Base-by-base conservation (phyloP, 1,140 invertebrate species). In the Phenacoccus solenopsis region DNA sequence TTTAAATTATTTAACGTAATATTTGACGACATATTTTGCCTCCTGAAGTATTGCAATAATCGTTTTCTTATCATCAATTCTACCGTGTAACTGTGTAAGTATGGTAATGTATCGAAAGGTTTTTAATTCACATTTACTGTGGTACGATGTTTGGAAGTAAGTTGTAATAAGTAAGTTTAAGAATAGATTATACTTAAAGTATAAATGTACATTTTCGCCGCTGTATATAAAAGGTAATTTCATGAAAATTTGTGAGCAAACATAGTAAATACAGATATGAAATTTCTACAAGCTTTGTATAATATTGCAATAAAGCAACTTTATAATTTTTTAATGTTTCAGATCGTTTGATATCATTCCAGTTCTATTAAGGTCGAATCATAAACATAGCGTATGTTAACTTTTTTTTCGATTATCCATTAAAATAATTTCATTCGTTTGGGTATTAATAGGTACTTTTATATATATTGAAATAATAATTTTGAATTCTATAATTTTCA, bases 281-380 rank as follows among this genome's bases (percentile, higher is more conserved):
- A 49, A 49, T n/a, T n/a, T n/a, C n/a, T n/a, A n/a, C n/a, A 49
- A 49, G 20, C 13, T 10, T 49, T 2, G 38, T 49, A n/a, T 49
- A 49, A 49, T 49, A 10, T 49, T 49, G 38, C 38, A 49, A 49
- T 49, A 49, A 49, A 49, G 38, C 38, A 49, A 49, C 38, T 49
- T 49, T 49, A 13, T 32, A 32, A 49, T 49, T 49, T 49, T 49
- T 49, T 49, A 49, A 49, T 49, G 38, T 49, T 49, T 49, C 38
- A 49, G 38, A 49, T 49, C 38, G 38, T 49, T 49, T 49, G 38
- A 49, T 49, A 49, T 49, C 38, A 49, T 49, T 49, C 38, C 38
- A 49, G 38, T 49, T 49, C 38, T 49, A 49, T 49, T 49, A 49
- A 49, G 38, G 38, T 49, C 38, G 38, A 49, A 49, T 49, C 38